Conservation (phyloP, 1,140 invertebrate genomes). For the Phymorhynchus buccinoides region DNA sequence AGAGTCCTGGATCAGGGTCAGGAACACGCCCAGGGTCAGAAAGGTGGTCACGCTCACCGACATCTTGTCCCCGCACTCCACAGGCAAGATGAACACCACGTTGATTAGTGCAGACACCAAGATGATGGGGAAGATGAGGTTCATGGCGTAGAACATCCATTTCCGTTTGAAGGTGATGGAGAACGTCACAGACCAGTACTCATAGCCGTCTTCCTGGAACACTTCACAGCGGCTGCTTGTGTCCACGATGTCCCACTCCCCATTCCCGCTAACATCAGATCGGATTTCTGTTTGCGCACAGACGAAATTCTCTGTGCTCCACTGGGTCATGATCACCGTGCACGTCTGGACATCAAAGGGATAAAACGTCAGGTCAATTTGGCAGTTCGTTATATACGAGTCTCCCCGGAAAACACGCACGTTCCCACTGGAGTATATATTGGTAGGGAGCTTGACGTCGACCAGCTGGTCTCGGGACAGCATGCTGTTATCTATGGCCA, state of each 20-base stretch:
- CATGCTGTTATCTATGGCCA: neutral
- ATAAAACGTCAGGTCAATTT: neutral
- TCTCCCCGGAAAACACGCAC: neutral
- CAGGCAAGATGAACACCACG: conserved; percentile 46
- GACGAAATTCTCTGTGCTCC: neutral
- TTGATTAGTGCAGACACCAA: conserved; percentile 42
- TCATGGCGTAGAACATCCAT: conserved; percentile 31
- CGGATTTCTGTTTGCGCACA: neutral
- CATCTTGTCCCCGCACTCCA: conserved; percentile 51
- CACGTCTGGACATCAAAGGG: conserved; percentile 4
- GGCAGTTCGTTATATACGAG: neutral
- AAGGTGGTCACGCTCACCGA: conserved; percentile 44
- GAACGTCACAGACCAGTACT: conserved; percentile 10
- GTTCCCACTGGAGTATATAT: neutral
- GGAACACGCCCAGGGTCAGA: conserved; percentile 33
- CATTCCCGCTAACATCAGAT: neutral
- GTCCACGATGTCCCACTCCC: conserved; percentile 17
- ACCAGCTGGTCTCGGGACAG: neutral
- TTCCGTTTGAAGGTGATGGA: conserved; percentile 32
- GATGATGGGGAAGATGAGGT: conserved; percentile 41
- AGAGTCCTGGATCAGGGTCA: conserved; percentile 16
- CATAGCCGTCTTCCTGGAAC: neutral
- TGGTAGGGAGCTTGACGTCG: neutral
- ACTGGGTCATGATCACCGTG: neutral
- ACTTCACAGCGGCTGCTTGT: neutral